Conservation (phyloP, 2,113 vertebrate genomes). For the Oophaga pumilio region DNA sequence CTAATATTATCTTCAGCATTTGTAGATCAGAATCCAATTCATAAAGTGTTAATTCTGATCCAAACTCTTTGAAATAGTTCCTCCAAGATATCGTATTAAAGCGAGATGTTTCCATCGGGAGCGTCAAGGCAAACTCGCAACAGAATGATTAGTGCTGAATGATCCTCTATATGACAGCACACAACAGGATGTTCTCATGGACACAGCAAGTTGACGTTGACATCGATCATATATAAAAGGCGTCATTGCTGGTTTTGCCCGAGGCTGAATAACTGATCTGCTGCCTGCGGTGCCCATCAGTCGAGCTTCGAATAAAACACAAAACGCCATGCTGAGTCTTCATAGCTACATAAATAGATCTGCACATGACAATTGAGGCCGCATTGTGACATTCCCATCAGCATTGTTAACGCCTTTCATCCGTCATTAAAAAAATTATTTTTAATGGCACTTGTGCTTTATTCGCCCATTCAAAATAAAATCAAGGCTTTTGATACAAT, state of each 20-base stretch:
- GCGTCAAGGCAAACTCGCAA: background rate
- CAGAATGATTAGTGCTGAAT: background rate
- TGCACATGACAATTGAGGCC: conserved; percentile 1
- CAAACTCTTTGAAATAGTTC: background rate
- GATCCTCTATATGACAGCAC: background rate
- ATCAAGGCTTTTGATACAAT: conserved; percentile 25
- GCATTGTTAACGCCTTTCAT: background rate
- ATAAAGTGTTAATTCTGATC: background rate
- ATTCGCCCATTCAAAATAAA: background rate
- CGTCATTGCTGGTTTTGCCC: background rate
- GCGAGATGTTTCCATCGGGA: background rate
- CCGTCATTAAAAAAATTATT: conserved; percentile 16
- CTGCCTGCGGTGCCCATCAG: background rate
- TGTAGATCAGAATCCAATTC: background rate
- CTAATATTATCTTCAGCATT: background rate
- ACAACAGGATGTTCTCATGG: background rate
- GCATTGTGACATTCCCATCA: conserved; percentile 22
- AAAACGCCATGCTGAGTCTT: background rate
- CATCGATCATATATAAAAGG: conserved; percentile 31
- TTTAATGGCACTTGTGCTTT: conserved; percentile 9
- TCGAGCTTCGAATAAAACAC: background rate
- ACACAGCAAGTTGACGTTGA: background rate
- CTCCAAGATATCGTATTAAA: background rate
- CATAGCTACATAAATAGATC: conserved; percentile 18
- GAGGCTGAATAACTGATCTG: conserved; percentile 10